phyloP scores from a whole-genome alignment of 92 coral and sea anemone genomes.

The Actinernus sp. region DNA sequence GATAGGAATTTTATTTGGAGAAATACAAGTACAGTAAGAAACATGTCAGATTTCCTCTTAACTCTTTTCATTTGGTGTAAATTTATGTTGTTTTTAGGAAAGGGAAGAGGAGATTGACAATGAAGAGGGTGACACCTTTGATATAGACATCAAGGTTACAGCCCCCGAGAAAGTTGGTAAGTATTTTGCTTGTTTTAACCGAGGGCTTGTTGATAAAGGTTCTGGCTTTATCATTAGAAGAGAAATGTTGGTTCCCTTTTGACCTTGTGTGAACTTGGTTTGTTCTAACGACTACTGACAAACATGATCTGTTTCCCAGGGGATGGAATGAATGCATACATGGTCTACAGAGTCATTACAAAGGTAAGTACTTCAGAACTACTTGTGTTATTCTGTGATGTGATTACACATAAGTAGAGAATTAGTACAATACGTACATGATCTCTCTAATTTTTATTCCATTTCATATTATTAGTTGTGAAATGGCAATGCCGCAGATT shows the following conservation, averaged over 20 bases:
- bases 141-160: conserved; percentile 90
- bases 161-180: conserved; percentile 98
- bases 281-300: no score
- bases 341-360: conserved; percentile 91
- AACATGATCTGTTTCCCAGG: no score
- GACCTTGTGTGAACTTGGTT: no score
- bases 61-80: background rate
- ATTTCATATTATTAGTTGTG: background rate
- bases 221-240: no score
- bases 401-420: no score
- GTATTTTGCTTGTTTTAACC: background rate
- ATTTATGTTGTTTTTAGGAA: conserved; percentile 25
- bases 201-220: no score
- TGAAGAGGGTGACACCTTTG: conserved; percentile 90
- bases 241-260: no score
- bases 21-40: background rate
- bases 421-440: background rate
- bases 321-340: conserved; percentile 97
- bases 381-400: background rate
- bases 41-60: no score
- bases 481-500: no score
- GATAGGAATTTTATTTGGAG: background rate
- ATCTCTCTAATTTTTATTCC: background rate
- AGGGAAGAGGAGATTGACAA: conserved; percentile 53
- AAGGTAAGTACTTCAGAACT: conserved; percentile 43